Conservation (phyloP, 2,888 invertebrate species). For the Cistogaster globosa region DNA sequence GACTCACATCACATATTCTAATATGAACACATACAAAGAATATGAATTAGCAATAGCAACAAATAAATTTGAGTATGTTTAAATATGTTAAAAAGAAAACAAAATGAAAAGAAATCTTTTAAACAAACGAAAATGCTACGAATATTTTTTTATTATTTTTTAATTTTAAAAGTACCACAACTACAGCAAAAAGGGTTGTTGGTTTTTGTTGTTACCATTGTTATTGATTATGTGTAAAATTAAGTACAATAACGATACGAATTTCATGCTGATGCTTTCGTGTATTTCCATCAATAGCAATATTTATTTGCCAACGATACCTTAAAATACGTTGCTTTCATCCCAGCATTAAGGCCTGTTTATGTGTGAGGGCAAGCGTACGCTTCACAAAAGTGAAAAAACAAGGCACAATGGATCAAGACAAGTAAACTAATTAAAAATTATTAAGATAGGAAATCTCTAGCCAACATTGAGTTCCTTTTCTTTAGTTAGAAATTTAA, state of each 20-base stretch:
- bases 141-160: neutral
- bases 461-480: too few species aligned
- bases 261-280: neutral
- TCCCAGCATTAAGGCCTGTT: conserved; percentile 1
- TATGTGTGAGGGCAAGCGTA: neutral
- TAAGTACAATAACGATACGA: neutral
- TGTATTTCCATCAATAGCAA: neutral
- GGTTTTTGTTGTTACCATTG: neutral
- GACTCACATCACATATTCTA: neutral
- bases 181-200: conserved; percentile 19
- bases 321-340: too few species aligned
- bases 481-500: too few species aligned
- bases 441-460: too few species aligned
- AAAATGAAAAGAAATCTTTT: neutral
- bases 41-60: conserved; percentile 40
- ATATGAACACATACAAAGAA: neutral
- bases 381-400: neutral
- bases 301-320: too few species aligned
- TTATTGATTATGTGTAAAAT: conserved; percentile 34
- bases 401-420: neutral
- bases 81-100: neutral
- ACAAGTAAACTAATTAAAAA: neutral
- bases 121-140: neutral
- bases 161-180: neutral
- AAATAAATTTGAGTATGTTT: conserved; percentile 22